These are phyloP conservation scores for Geopemphigus sp. DNA, from an alignment of 1,140 invertebrate species.

Conservation along the genomic window DNA sequence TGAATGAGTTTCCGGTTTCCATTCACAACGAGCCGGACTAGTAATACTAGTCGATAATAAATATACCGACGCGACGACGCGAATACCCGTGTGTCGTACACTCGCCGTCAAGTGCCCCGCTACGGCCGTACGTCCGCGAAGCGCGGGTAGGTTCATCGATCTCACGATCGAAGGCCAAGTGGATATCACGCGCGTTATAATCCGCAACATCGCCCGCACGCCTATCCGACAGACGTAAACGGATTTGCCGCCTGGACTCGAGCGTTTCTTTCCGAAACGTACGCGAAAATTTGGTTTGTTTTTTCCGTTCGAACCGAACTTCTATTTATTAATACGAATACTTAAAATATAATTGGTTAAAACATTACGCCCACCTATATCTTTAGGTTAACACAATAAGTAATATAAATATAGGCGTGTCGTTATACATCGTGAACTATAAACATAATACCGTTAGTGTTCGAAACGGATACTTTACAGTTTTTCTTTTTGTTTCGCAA, in stretches of 20 bases:
- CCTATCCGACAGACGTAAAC: background rate
- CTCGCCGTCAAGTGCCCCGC: background rate
- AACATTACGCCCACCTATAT: too few relatives aligned
- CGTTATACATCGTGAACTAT: too few relatives aligned
- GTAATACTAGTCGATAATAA: slow-evolving; percentile 15
- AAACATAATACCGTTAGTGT: too few relatives aligned
- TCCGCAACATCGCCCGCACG: slow-evolving; percentile 1
- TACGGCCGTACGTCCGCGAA: background rate
- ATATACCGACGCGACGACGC: slow-evolving; percentile 10
- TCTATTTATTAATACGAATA: too few relatives aligned
- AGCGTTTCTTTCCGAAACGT: background rate
- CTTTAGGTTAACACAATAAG: too few relatives aligned
- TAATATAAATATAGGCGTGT: too few relatives aligned
- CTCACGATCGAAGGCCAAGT: slow-evolving; percentile 2
- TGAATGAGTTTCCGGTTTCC: slow-evolving; percentile 25
- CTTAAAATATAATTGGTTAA: too few relatives aligned
- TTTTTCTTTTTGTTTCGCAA: too few relatives aligned
- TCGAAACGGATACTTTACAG: too few relatives aligned
- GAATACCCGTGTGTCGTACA: background rate
- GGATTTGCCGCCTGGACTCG: too few relatives aligned
- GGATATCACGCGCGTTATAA: background rate
- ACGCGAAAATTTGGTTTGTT: background rate
- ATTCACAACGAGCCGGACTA: background rate
- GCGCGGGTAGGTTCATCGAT: slow-evolving; percentile 25
- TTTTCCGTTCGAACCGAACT: too few relatives aligned